Evolutionary conservation across 2,888 invertebrate genomes (phyloP), one percentile per base, ranked within the genome.

Genomic region (Brenthis ino): DNA sequence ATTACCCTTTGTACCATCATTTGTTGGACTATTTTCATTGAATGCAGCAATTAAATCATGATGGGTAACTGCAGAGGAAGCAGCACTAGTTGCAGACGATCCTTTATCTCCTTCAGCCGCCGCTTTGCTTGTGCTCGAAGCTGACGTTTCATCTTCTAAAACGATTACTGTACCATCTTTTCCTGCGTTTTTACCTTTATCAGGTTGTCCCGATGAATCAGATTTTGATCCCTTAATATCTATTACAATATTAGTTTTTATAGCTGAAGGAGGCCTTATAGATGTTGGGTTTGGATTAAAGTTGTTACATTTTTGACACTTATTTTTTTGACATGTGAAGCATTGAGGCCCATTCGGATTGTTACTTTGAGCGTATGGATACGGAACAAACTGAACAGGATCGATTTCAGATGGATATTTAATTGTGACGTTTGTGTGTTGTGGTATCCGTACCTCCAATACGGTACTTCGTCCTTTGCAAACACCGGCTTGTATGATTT

Each of bases 221-320:
- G 56, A 55, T 65, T 71, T 71, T 50, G 69, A 66, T 61, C 73
- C 67, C 28, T 61, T 74, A 3, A 78, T 74, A 43, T 82, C 79
- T 57, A 86, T 77, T 3, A 78, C 73, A 50, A 87, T 79, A 28
- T 79, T 80, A 0, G 81, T 75, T 60, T 71, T 76, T 57, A 73
- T 67, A 13, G 61, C 28, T 11, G 68, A 28, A 28, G 64, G 57
- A 1, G 48, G 53, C 3, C 48, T 48, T n/a, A 12, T 12, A 14
- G 66, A 63, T 12, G 72, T 20, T 51, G 64, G 47, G 6, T 50
- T 54, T 33, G 54, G 68, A 24, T 67, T 56, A 6, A 68, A 69
- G 8, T 51, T 67, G n/a, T 65, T 56, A 61, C 76, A 75, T 68
- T 60, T 75, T 55, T 60, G 53, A 55, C 77, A 78, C 6, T 50